Evolutionary conservation across 2,113 vertebrate genomes (phyloP).

Genomic region (Oreochromis tanganicae): DNA sequence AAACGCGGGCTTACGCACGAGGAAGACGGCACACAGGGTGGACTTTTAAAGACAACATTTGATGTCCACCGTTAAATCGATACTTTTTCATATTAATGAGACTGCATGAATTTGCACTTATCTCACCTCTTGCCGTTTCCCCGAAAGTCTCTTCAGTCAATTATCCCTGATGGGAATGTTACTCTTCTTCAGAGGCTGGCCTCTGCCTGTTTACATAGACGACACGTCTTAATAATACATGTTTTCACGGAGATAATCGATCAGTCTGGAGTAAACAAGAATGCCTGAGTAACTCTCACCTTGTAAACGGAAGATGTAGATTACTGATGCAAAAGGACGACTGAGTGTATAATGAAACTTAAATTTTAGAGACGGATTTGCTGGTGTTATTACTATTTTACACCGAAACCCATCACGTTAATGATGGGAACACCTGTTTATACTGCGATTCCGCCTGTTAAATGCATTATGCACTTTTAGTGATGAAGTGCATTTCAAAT

Average conservation of each 20-base stretch:
- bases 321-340: slow-evolving; percentile 11
- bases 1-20: not conserved
- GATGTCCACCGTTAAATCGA: slow-evolving; percentile 40
- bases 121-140: slow-evolving; percentile 42
- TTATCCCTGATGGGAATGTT: slow-evolving; percentile 46
- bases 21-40: not conserved
- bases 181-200: slow-evolving; percentile 35
- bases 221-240: slow-evolving; percentile 69
- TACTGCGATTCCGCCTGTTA: not conserved
- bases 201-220: slow-evolving; percentile 50
- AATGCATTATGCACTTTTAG: not conserved
- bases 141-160: slow-evolving; percentile 43
- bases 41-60: not conserved
- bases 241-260: slow-evolving; percentile 64
- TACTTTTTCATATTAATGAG: slow-evolving; percentile 57
- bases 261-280: slow-evolving; percentile 65
- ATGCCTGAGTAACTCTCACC: slow-evolving; percentile 45
- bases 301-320: slow-evolving; percentile 30
- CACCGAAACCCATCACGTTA: not conserved
- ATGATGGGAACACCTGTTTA: not conserved
- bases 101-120: slow-evolving; percentile 52
- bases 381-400: not conserved
- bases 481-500: not conserved
- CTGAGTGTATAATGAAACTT: not conserved
- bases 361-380: not conserved